These are phyloP conservation scores for Orthonyx spaldingii DNA, from an alignment of 2,113 vertebrate genomes.

Conservation along the genomic window DNA sequence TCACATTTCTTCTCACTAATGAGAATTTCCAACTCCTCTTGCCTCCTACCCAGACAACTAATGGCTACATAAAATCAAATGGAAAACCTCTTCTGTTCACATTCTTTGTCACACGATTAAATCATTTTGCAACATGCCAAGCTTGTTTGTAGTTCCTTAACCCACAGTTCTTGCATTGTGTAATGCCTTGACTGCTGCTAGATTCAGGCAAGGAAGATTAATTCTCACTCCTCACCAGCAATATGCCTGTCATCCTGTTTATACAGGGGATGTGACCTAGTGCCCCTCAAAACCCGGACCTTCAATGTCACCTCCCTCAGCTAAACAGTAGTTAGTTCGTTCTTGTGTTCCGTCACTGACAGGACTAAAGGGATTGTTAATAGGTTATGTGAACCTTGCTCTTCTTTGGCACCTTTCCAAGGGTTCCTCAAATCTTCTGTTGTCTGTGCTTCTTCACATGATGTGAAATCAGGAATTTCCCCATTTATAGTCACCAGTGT, in stretches of 20 bases:
- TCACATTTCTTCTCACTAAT: conserved; percentile 50
- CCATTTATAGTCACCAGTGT: background rate
- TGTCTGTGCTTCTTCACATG: background rate
- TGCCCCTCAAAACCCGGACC: background rate
- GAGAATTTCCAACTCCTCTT: conserved; percentile 52
- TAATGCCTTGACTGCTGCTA: background rate
- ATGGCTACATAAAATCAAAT: conserved; percentile 21
- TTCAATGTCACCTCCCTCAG: background rate
- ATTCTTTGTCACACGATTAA: conserved; percentile 36
- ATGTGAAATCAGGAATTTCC: background rate
- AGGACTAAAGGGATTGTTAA: background rate
- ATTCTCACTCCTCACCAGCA: background rate
- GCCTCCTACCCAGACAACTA: background rate
- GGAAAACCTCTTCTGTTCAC: conserved; percentile 18
- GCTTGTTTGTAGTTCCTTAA: conserved; percentile 38
- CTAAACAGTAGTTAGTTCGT: background rate
- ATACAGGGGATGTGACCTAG: background rate
- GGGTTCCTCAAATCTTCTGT: background rate
- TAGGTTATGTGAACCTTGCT: background rate
- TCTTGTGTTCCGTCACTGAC: background rate
- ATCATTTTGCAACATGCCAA: conserved; percentile 17
- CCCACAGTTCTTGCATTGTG: background rate
- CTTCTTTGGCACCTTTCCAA: background rate
- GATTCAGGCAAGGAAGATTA: background rate
- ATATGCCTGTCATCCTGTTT: background rate